phyloP scores from a whole-genome alignment of 2,113 vertebrate species.

The Muntiacus reevesi region DNA sequence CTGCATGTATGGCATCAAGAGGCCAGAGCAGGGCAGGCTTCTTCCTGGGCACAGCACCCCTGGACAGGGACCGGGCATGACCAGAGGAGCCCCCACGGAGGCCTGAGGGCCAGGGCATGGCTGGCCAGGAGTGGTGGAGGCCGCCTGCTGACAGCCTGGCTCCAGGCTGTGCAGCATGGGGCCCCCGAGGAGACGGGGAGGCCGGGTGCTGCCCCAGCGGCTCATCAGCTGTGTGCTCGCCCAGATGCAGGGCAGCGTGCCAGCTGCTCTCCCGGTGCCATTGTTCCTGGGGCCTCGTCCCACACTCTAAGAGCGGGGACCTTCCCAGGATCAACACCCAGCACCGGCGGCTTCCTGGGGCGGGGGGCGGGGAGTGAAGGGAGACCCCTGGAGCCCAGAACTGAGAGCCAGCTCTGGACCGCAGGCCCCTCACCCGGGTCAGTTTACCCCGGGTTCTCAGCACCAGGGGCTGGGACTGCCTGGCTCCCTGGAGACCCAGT shows the following conservation, averaged over 20 bases:
- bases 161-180: too few relatives aligned
- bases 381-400: background rate
- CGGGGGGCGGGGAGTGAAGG: too few relatives aligned
- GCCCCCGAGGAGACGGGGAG: background rate
- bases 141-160: background rate
- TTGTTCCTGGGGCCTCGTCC: background rate
- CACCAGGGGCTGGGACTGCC: background rate
- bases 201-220: background rate
- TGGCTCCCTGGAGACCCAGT: background rate
- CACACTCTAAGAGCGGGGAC: background rate
- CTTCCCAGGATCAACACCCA: background rate
- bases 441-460: background rate
- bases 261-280: background rate
- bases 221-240: accelerated
- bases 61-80: background rate
- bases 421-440: background rate
- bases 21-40: background rate
- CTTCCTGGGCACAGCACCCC: background rate
- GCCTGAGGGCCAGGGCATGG: too few relatives aligned
- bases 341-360: background rate
- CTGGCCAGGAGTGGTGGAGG: background rate
- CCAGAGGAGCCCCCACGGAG: background rate
- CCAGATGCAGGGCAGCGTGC: background rate
- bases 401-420: background rate
- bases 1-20: background rate